These are phyloP conservation scores for Hoplodrina ambigua DNA, from an alignment of 2,888 invertebrate genomes.

Conservation along the genomic window DNA sequence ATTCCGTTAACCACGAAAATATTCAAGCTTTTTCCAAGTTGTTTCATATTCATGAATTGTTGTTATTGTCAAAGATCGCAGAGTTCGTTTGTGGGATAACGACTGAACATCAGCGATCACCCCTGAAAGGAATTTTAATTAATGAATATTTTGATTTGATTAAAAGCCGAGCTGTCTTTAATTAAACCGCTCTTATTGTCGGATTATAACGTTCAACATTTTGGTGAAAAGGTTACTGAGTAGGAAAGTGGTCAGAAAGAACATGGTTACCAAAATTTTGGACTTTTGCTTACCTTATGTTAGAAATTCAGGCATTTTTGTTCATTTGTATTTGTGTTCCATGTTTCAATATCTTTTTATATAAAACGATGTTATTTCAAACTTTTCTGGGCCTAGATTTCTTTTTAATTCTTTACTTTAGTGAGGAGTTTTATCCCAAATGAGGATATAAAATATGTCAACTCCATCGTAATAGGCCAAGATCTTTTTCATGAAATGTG, in stretches of 20 bases:
- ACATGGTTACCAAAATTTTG: neutral
- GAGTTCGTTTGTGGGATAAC: conserved; percentile 24
- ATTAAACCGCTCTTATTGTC: conserved; percentile 32
- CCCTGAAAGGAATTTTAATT: conserved; percentile 37
- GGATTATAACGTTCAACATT: conserved; percentile 27
- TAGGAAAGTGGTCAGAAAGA: conserved; percentile 9
- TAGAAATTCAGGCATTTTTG: neutral
- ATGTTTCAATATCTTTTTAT: too few species aligned
- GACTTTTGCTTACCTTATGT: neutral
- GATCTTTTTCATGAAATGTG: too few species aligned
- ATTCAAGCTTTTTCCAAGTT: conserved; percentile 30
- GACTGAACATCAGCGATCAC: conserved; percentile 15
- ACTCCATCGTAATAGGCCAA: too few species aligned
- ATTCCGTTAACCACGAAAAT: conserved; percentile 44
- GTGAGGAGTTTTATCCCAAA: too few species aligned
- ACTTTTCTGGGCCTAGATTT: too few species aligned
- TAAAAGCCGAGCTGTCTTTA: conserved; percentile 34
- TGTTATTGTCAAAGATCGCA: conserved; percentile 37
- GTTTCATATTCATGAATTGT: conserved; percentile 44
- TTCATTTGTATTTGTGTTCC: neutral
- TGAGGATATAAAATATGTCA: too few species aligned
- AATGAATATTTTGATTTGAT: conserved; percentile 37
- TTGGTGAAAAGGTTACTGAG: neutral
- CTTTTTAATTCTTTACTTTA: too few species aligned
- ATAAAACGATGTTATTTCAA: too few species aligned